These are phyloP conservation scores for Luperina testacea DNA, from an alignment of 2,888 invertebrate species.

Conservation along the genomic window DNA sequence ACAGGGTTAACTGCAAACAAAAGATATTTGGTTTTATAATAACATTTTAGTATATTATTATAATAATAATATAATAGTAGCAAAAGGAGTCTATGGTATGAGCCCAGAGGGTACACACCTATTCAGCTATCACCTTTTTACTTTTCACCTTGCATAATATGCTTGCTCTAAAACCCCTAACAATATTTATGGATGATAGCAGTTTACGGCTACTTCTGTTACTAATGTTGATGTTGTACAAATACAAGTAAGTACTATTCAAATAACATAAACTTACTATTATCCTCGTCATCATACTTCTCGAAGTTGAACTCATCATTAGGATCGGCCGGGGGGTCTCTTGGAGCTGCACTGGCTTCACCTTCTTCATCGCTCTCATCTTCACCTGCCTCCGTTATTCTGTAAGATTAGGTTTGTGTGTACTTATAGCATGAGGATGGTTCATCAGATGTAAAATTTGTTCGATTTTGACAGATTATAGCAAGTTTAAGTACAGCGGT, in stretches of 20 bases:
- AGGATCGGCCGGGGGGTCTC: slow-evolving; percentile 81
- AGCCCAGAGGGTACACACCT: background rate
- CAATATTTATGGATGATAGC: background rate
- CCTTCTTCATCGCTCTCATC: slow-evolving; percentile 86
- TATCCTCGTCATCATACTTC: slow-evolving; percentile 93
- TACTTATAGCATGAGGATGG: background rate
- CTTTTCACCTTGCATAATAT: too few relatives aligned
- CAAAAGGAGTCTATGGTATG: background rate
- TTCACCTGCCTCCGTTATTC: slow-evolving; percentile 83
- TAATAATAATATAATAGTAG: background rate
- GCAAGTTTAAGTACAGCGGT: background rate
- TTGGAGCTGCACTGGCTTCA: slow-evolving; percentile 69
- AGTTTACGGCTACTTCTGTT: background rate
- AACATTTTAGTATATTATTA: background rate
- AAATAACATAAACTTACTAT: slow-evolving; percentile 75
- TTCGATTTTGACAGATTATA: background rate
- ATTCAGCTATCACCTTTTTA: background rate
- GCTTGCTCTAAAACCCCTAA: background rate
- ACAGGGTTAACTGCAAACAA: slow-evolving; percentile 82
- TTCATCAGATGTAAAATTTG: background rate
- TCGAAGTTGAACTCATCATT: slow-evolving; percentile 93
- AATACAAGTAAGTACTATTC: background rate
- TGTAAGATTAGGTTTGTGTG: slow-evolving; percentile 52
- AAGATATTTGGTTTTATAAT: background rate
- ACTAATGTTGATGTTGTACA: background rate